phyloP scores from a whole-genome alignment of 2,113 vertebrate species.

The Archilochus colubris region DNA sequence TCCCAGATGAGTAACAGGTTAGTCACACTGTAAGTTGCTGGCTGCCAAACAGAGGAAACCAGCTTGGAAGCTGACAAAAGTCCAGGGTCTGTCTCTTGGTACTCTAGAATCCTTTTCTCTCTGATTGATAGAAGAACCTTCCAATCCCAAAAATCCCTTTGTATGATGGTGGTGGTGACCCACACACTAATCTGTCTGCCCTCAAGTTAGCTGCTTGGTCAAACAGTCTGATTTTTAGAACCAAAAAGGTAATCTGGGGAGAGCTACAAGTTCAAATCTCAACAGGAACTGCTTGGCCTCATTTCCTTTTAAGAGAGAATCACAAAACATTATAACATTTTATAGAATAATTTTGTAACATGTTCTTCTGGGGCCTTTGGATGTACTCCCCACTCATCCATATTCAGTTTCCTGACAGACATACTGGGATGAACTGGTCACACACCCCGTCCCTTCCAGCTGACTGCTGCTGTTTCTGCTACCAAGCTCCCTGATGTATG shows the following conservation, averaged over 20 bases:
- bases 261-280: background rate
- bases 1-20: background rate
- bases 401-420: accelerated
- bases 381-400: background rate
- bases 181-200: background rate
- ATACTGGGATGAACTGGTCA: no score
- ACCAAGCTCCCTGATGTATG: background rate
- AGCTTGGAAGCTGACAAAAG: background rate
- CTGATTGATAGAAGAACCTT: background rate
- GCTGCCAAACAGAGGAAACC: constrained; percentile 8
- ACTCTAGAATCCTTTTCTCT: background rate
- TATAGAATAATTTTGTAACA: accelerated
- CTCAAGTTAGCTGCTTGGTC: background rate
- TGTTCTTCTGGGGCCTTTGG: background rate
- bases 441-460: background rate
- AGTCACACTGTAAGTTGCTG: background rate
- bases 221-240: background rate
- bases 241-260: background rate
- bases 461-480: background rate
- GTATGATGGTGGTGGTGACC: background rate
- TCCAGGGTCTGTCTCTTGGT: background rate
- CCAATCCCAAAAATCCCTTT: background rate
- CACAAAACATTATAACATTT: background rate
- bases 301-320: background rate
- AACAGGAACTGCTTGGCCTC: background rate